These are phyloP conservation scores for Tokudaia muenninki DNA, from an alignment of 2,797 vertebrate genomes.

Conservation along the genomic window DNA sequence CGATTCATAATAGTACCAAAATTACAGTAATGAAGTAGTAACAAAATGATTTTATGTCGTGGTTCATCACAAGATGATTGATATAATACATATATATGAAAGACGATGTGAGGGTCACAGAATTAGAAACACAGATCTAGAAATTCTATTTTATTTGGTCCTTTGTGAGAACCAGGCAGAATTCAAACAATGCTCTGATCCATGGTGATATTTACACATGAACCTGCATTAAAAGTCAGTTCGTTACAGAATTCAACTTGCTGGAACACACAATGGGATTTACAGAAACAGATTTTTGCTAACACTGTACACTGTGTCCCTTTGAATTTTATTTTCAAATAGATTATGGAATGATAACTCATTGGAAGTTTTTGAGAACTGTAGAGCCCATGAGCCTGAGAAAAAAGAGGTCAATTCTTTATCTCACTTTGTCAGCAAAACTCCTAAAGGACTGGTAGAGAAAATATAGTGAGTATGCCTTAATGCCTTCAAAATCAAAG, in stretches of 20 bases:
- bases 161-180: background rate
- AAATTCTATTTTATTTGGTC: background rate
- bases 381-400: background rate
- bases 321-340: background rate
- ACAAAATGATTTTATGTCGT: background rate
- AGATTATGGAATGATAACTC: background rate
- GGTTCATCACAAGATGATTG: background rate
- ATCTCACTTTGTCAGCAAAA: conserved; percentile 28
- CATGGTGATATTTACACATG: background rate
- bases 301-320: background rate
- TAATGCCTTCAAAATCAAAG: conserved; percentile 1
- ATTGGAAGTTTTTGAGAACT: conserved; percentile 3
- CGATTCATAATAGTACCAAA: background rate
- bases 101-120: background rate
- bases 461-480: background rate
- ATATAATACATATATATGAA: background rate
- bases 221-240: background rate
- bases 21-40: background rate
- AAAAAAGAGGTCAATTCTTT: conserved; percentile 27
- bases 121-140: background rate
- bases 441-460: conserved; percentile 10
- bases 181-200: background rate
- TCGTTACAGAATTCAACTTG: background rate
- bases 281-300: background rate
- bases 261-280: background rate